phyloP scores from a whole-genome alignment of 2,888 invertebrate genomes.

The Arge pagana region DNA sequence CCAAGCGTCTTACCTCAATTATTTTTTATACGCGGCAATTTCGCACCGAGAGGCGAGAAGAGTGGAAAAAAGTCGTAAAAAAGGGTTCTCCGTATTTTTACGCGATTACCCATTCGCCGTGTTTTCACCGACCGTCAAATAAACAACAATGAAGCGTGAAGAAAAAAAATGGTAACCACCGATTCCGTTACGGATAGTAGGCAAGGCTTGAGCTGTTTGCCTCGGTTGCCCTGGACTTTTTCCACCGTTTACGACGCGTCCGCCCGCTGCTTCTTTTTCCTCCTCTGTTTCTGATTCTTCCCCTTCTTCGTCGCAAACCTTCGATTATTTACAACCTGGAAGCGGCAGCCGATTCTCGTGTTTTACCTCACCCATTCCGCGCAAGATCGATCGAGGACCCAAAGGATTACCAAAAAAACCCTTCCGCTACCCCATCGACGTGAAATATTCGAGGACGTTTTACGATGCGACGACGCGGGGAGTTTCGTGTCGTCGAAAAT shows the following conservation, averaged over 20 bases:
- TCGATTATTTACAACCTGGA: neutral
- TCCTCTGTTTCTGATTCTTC: neutral
- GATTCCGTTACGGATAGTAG: slow-evolving; percentile 48
- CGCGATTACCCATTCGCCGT: neutral
- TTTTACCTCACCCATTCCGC: neutral
- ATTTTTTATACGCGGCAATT: slow-evolving; percentile 29
- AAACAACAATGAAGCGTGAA: too few relatives aligned
- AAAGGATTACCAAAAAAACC: too few relatives aligned
- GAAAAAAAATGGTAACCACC: slow-evolving; percentile 44
- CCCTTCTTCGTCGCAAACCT: neutral
- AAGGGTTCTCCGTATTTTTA: slow-evolving; percentile 22
- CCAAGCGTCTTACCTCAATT: slow-evolving; percentile 22
- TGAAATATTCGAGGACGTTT: too few relatives aligned
- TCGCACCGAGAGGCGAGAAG: neutral
- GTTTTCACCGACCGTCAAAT: neutral
- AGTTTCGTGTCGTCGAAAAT: too few relatives aligned
- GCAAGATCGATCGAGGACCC: too few relatives aligned
- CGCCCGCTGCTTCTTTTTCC: slow-evolving; percentile 10
- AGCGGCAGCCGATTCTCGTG: neutral
- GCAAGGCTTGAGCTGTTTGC: slow-evolving; percentile 39
- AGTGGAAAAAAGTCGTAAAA: slow-evolving; percentile 25
- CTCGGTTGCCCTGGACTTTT: neutral
- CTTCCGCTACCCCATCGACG: too few relatives aligned
- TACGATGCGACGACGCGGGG: too few relatives aligned
- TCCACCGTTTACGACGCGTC: slow-evolving; percentile 8